Conservation (phyloP, 2,888 invertebrate genomes). For the Malachius bipustulatus region DNA sequence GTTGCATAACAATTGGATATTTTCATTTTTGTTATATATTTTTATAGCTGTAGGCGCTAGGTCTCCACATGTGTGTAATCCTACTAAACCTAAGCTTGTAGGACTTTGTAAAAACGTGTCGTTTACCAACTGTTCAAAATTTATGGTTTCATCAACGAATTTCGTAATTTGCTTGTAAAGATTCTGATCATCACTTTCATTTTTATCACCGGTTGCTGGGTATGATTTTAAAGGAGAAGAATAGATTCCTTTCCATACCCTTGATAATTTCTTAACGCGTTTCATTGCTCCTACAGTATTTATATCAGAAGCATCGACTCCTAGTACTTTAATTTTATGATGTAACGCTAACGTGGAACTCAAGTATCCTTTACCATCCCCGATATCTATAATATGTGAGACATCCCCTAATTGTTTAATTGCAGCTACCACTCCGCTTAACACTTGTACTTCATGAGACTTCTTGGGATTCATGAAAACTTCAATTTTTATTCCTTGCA, state of each 20-base stretch:
- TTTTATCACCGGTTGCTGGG: slow-evolving; percentile 17
- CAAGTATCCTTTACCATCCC: slow-evolving; percentile 82
- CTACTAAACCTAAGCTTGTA: slow-evolving; percentile 47
- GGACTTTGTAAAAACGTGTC: slow-evolving; percentile 39
- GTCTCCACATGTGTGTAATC: slow-evolving; percentile 85
- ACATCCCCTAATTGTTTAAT: slow-evolving; percentile 34
- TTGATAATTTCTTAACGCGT: slow-evolving; percentile 38
- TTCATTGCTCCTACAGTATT: slow-evolving; percentile 58
- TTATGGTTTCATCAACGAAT: slow-evolving; percentile 47
- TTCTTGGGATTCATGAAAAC: slow-evolving; percentile 72
- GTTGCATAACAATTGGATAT: slow-evolving; percentile 54
- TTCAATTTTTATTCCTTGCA: slow-evolving; percentile 36
- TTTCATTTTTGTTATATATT: slow-evolving; percentile 47
- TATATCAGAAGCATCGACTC: slow-evolving; percentile 60
- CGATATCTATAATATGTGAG: slow-evolving; percentile 62
- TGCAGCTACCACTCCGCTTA: slow-evolving; percentile 48
- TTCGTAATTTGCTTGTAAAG: slow-evolving; percentile 50
- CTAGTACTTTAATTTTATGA: slow-evolving; percentile 61
- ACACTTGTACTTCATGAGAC: slow-evolving; percentile 62
- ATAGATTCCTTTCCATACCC: slow-evolving; percentile 32
- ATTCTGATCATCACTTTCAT: slow-evolving; percentile 19
- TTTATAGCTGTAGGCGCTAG: slow-evolving; percentile 61
- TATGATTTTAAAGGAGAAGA: slow-evolving; percentile 19
- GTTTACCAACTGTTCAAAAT: slow-evolving; percentile 41
- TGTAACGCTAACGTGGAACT: slow-evolving; percentile 62